These are phyloP conservation scores for Heliconius erato DNA, from an alignment of 2,888 invertebrate genomes.

Conservation along the genomic window DNA sequence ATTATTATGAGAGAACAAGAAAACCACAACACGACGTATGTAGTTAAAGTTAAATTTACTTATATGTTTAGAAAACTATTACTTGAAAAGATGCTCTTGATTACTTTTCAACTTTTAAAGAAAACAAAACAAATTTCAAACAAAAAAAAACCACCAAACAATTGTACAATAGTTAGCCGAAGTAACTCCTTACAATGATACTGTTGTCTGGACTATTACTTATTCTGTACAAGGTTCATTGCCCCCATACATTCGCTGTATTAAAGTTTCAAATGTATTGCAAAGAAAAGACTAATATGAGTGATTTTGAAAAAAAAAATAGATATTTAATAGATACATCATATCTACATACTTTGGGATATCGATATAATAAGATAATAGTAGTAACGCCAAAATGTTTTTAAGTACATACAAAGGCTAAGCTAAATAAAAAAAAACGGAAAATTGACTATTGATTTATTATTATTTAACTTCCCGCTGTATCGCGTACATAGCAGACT, in stretches of 20 bases:
- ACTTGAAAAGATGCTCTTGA: too few relatives aligned
- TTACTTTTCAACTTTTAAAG: constrained; percentile 8
- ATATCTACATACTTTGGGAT: too few relatives aligned
- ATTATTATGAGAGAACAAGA: too few relatives aligned
- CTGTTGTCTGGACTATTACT: constrained; percentile 22
- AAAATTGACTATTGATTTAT: too few relatives aligned
- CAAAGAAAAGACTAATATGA: background rate
- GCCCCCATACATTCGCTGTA: background rate
- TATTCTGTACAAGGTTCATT: constrained; percentile 12
- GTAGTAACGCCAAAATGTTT: too few relatives aligned
- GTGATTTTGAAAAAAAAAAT: background rate
- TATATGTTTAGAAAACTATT: too few relatives aligned
- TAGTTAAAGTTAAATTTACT: too few relatives aligned
- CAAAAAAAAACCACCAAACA: background rate
- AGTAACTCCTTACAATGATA: constrained; percentile 22
- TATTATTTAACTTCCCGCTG: background rate
- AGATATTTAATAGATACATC: too few relatives aligned
- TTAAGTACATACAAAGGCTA: too few relatives aligned
- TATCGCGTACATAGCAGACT: background rate
- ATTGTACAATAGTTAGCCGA: constrained; percentile 10
- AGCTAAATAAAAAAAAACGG: too few relatives aligned
- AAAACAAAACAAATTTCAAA: constrained; percentile 6
- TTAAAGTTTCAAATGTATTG: constrained; percentile 4
- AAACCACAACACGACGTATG: too few relatives aligned
- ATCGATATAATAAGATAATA: too few relatives aligned